Evolutionary conservation across 1,140 invertebrate genomes (phyloP).

Genomic region (Papilio helenus): DNA sequence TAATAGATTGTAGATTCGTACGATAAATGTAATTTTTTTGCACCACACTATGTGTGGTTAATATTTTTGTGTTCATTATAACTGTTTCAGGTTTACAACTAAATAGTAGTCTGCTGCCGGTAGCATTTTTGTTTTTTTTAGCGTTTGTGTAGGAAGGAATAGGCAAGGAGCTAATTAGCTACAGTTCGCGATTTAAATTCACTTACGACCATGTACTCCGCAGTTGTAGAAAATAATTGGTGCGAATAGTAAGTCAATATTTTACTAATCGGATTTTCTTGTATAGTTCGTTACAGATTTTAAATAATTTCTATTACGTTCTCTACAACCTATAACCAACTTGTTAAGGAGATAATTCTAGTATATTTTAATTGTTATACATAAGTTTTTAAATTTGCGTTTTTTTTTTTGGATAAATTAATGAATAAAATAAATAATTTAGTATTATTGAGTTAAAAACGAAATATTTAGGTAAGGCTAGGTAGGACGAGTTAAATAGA

Average conservation of each 20-base stretch:
- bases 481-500: neutral
- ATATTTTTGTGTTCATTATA: neutral
- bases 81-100: conserved; percentile 15
- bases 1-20: neutral
- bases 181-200: neutral
- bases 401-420: no score
- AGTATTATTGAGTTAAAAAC: no score
- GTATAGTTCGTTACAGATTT: neutral
- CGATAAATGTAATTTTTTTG: neutral
- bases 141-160: neutral
- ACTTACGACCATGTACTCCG: neutral
- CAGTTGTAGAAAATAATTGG: neutral
- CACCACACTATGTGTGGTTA: conserved; percentile 9
- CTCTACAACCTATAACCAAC: no score
- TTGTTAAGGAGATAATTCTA: no score
- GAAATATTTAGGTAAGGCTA: neutral
- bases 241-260: conserved; percentile 12
- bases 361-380: no score
- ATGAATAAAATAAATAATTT: no score
- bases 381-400: no score
- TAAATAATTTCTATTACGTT: neutral
- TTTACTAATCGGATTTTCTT: neutral
- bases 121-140: neutral
- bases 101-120: conserved; percentile 2
- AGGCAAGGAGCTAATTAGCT: neutral